Conservation (phyloP, 2,888 invertebrate species). For the Oligia strigilis region DNA sequence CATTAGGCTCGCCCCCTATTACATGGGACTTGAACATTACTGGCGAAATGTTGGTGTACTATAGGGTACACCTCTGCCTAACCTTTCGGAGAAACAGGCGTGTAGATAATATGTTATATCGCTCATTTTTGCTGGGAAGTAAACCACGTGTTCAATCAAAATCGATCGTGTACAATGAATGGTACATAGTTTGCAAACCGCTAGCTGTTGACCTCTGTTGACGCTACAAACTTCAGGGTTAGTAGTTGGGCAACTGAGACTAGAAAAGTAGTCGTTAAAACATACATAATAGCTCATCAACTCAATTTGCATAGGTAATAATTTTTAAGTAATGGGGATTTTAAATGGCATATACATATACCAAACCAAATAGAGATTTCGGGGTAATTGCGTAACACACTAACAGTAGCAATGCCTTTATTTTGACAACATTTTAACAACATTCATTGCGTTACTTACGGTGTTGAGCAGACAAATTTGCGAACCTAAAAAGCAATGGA, state of each 20-base stretch:
- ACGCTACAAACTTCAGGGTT: slow-evolving; percentile 24
- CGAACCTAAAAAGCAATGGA: too few relatives aligned
- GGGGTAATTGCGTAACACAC: neutral
- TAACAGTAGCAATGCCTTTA: neutral
- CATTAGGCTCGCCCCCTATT: too few relatives aligned
- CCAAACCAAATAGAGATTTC: neutral
- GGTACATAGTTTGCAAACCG: neutral
- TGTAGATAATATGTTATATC: too few relatives aligned
- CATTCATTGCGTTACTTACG: too few relatives aligned
- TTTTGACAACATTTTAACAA: neutral
- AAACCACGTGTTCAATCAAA: neutral
- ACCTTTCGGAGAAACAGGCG: too few relatives aligned
- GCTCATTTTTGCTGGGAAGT: too few relatives aligned
- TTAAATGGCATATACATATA: neutral
- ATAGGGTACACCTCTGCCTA: too few relatives aligned
- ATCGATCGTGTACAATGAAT: neutral
- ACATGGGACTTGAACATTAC: too few relatives aligned
- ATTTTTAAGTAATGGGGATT: neutral
- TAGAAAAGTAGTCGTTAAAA: neutral
- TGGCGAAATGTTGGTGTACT: too few relatives aligned
- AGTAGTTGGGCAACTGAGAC: slow-evolving; percentile 22
- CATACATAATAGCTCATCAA: neutral
- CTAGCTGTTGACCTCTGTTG: neutral
- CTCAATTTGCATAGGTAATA: neutral
- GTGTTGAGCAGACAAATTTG: too few relatives aligned